Evolutionary conservation across 2,113 vertebrate genomes (phyloP), one percentile per base, ranked within the genome.

Genomic region (Cololabis saira): DNA sequence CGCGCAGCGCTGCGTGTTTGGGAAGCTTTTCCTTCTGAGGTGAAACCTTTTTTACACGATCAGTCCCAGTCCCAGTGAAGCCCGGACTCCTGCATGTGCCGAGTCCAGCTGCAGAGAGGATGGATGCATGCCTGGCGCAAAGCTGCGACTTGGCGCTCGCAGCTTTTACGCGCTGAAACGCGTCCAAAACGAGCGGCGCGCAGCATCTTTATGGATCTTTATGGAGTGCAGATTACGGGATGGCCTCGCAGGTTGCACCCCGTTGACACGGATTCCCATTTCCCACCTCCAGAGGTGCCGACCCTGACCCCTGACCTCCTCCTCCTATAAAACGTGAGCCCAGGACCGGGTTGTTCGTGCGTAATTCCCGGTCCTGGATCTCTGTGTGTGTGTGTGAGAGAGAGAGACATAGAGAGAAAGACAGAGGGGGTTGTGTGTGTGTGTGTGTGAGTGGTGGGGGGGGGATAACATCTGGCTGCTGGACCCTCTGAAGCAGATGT

Each of bases 401-500:
- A 17, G 43, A 12, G 16, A n/a, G 14, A 27, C 15, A 14, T 9
- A 13, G 16, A 37, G 10, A 37, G 33, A 37, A 9, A 9, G 1
- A 37, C 5, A 11, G 33, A 37, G 33, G 3, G 10, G 33, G 24
- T 2, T 27, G 24, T 27, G 24, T 27, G n/a, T n/a, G n/a, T n/a
- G n/a, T n/a, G n/a, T n/a, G n/a, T n/a, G n/a, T n/a, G n/a, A n/a
- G n/a, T n/a, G n/a, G n/a, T 33, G 43, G 3, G 21, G 22, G 3
- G 30, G 19, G 57, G 24, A 24, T 57, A 88, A 91, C 91, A 92
- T 92, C 90, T 92, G 91, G 88, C 69, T 64, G 54, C 60, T 58
- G 69, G 71, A 59, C 52, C 67, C 74, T 78, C 65, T 74, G 69
- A 78, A 76, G 75, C 86, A 89, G 83, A 89, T 89, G 87, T 87